Base-by-base conservation (phyloP, 2,888 invertebrate species). In the Sialis lutaria region DNA sequence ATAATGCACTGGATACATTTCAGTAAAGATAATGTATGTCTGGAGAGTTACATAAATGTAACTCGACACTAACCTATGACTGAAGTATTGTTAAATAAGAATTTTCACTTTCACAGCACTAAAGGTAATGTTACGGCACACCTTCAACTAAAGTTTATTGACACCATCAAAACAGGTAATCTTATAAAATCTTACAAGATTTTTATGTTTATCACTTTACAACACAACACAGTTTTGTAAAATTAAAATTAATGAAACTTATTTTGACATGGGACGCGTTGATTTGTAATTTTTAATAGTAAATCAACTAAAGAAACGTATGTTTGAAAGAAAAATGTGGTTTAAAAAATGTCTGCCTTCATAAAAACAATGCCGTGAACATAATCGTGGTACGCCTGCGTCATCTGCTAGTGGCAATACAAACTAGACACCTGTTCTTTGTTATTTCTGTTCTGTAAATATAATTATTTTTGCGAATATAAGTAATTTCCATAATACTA, bases 111-210 rank as follows among this genome's bases (percentile, higher is more conserved):
- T 64, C 64, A 63, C 63, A 55, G 57, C 55, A 57, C 53, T 56
- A 55, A 56, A 58, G 57, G 61, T 10, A 42, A 42, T 57, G 56
- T 56, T 57, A 60, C 57, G 64, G 64, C 64, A 62, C 64, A 64
- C 65, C 64, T 65, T 60, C 53, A 43, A 51, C 51, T 54, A 56
- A 61, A 64, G 64, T 64, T 64, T 64, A 64, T 64, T 65, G 64
- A 65, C 64, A 62, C 63, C 62, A 55, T 53, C 6, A 53, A 45
- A 54, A 53, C 60, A 62, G 61, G 61, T 60, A 58, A 58, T 54
- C 53, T 53, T 52, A 53, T 44, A 48, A 50, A 48, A 50, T 50
- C 50, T 50, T 50, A 53, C 51, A 50, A 37, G 6, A 31, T 42
- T 42, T 30, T 42, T 31, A 9, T 31, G 8, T 42, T 42, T 42